Percentiles rank a stretch among this genome's conserved stretches.
phyloP scores from a whole-genome alignment of 2,113 vertebrate genomes.

The Trematocara unimaculatum region DNA sequence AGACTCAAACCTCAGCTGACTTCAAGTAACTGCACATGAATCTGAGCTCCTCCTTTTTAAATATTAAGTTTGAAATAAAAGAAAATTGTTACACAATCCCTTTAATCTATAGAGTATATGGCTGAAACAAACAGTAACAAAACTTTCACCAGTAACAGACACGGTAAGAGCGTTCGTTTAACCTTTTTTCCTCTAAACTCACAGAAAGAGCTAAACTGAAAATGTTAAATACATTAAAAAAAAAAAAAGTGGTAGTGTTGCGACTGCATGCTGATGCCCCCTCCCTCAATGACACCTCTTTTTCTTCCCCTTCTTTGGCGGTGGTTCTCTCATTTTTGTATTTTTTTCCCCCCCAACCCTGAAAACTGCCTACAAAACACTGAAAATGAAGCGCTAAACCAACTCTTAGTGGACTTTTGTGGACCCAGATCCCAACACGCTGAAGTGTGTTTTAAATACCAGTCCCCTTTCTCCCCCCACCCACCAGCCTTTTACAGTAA shows the following conservation, averaged over 20 bases:
- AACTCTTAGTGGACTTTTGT: neutral
- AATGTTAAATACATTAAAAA: neutral
- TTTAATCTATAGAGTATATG: conserved; percentile 60
- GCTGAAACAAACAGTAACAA: neutral
- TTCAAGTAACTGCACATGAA: neutral
- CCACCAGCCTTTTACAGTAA: neutral
- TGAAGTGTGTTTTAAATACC: neutral
- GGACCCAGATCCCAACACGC: neutral
- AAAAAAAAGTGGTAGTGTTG: neutral
- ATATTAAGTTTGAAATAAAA: neutral
- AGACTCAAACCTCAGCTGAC: neutral
- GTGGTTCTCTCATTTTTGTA: neutral
- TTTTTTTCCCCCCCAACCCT: fast-evolving
- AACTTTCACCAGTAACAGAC: neutral
- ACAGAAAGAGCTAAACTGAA: neutral
- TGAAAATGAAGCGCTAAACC: neutral
- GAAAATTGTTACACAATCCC: conserved; percentile 46
- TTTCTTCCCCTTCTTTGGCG: neutral
- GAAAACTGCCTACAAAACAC: neutral
- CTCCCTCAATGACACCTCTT: neutral
- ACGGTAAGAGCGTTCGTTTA: neutral
- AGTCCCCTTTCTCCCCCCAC: neutral
- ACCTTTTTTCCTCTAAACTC: neutral
- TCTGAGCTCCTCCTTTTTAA: neutral
- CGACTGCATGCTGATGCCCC: neutral